phyloP scores from a whole-genome alignment of 2,888 invertebrate species.

The Xestia xanthographa region DNA sequence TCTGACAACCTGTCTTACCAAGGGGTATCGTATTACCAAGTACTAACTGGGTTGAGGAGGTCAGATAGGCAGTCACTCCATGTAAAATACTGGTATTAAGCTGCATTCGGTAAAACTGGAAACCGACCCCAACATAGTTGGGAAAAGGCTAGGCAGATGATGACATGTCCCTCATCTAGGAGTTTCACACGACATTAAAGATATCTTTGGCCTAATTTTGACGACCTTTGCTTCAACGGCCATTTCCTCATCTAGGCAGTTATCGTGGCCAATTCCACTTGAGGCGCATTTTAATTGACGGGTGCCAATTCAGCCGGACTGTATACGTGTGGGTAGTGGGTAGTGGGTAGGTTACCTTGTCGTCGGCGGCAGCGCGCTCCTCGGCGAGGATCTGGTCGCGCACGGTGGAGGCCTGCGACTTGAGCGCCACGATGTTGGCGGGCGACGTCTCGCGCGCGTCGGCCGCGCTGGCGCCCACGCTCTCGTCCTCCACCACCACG shows the following conservation, averaged over 20 bases:
- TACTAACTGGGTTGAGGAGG: no score
- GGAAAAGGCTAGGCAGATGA: no score
- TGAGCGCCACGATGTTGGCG: slow-evolving; percentile 95
- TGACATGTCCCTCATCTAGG: no score
- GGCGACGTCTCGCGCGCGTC: slow-evolving; percentile 92
- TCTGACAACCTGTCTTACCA: no score
- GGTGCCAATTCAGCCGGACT: background rate
- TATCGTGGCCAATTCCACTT: background rate
- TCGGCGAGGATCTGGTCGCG: slow-evolving; percentile 96
- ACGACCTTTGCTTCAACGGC: background rate
- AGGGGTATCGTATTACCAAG: no score
- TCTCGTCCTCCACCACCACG: slow-evolving; percentile 93
- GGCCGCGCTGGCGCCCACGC: slow-evolving; percentile 79
- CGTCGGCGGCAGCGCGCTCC: slow-evolving; percentile 92
- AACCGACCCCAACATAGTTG: no score
- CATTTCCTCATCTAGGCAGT: background rate
- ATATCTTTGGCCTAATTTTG: background rate
- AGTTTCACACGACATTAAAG: background rate
- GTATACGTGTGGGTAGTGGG: no score
- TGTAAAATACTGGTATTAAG: no score
- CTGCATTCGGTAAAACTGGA: no score
- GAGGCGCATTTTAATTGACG: background rate
- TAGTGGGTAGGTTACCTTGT: slow-evolving; percentile 86
- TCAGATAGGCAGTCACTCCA: no score
- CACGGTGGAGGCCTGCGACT: slow-evolving; percentile 96